These are phyloP conservation scores for Liasis olivaceus DNA, from an alignment of 2,797 vertebrate genomes.

Conservation along the genomic window DNA sequence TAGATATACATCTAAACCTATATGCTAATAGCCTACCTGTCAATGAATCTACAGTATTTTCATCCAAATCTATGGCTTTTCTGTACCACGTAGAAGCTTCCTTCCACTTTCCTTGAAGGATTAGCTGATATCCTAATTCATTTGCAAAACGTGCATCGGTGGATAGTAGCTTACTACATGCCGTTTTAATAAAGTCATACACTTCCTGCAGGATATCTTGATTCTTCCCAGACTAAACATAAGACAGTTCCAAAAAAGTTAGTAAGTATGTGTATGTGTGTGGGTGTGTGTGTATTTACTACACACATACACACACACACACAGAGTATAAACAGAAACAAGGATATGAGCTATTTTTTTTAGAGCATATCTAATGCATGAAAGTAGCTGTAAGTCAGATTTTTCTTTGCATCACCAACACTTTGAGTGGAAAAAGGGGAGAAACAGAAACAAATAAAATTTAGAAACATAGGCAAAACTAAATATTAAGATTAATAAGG, in stretches of 20 bases:
- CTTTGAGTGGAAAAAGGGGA: neutral
- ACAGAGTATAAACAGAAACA: neutral
- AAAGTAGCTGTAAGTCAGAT: neutral
- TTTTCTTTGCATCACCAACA: neutral
- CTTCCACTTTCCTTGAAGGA: conserved; percentile 71
- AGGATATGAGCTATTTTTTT: too few species aligned
- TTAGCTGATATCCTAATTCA: conserved; percentile 74
- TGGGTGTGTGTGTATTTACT: too few species aligned
- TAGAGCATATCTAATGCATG: neutral
- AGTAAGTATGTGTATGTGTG: neutral
- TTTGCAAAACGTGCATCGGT: conserved; percentile 55
- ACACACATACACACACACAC: neutral
- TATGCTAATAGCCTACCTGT: conserved; percentile 61
- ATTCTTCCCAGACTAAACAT: conserved; percentile 72
- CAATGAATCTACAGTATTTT: conserved; percentile 63
- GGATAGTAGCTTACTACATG: conserved; percentile 43
- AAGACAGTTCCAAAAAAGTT: neutral
- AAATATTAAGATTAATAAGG: conserved; percentile 11
- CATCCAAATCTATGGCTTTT: conserved; percentile 68
- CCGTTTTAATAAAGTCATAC: conserved; percentile 65
- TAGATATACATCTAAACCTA: neutral
- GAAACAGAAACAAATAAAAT: neutral
- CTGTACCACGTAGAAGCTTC: conserved; percentile 72
- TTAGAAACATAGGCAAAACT: neutral
- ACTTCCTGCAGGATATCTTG: conserved; percentile 65